phyloP scores from a whole-genome alignment of 2,888 invertebrate species.

The Pherbina coryleti region DNA sequence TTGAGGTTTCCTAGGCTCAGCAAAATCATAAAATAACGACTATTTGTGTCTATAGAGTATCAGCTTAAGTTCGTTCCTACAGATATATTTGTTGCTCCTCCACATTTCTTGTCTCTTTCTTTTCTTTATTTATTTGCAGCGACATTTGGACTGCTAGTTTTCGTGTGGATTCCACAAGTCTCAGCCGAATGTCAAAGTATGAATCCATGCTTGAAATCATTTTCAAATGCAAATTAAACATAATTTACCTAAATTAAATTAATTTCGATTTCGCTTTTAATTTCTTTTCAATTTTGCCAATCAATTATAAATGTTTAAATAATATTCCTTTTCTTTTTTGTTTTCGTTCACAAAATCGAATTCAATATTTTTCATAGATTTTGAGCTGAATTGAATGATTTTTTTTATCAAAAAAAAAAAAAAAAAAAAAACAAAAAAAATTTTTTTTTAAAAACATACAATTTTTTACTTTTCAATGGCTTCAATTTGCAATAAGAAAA shows the following conservation, averaged over 20 bases:
- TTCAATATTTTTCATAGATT: slow-evolving; percentile 44
- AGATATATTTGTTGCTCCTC: slow-evolving; percentile 6
- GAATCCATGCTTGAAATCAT: slow-evolving; percentile 61
- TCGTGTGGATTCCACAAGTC: slow-evolving; percentile 70
- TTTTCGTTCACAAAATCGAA: slow-evolving; percentile 42
- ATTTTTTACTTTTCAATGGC: slow-evolving; percentile 2
- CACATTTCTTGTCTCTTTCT: slow-evolving; percentile 51
- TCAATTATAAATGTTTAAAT: slow-evolving; percentile 28
- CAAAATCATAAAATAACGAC: too few species aligned
- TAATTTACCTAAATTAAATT: slow-evolving; percentile 1
- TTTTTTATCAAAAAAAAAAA: slow-evolving; percentile 28
- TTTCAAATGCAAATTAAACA: slow-evolving; percentile 18
- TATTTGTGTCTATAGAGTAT: background rate
- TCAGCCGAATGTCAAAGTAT: slow-evolving; percentile 76
- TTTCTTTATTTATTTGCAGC: slow-evolving; percentile 66
- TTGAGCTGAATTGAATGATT: slow-evolving; percentile 37
- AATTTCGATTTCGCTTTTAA: slow-evolving; percentile 1
- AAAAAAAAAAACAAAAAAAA: too few species aligned
- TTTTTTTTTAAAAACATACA: slow-evolving; percentile 26
- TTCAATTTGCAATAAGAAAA: slow-evolving; percentile 33
- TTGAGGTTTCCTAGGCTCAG: too few species aligned
- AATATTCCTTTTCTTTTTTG: slow-evolving; percentile 27
- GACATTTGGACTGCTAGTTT: slow-evolving; percentile 69
- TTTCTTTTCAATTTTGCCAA: slow-evolving; percentile 19
- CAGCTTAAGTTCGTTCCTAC: background rate